Evolutionary conservation across 2,888 invertebrate genomes (phyloP).

Genomic region (Trisateles emortualis): DNA sequence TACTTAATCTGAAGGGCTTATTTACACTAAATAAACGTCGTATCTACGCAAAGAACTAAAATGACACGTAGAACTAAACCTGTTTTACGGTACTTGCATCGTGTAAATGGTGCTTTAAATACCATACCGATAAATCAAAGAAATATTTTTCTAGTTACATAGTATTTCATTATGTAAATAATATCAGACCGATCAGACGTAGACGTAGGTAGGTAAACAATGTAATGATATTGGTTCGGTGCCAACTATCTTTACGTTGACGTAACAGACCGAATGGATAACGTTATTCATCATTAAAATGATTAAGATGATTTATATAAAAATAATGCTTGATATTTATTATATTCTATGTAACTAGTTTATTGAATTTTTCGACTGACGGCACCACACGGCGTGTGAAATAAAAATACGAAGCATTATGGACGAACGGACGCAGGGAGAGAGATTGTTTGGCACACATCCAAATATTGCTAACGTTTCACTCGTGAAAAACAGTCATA

Average conservation of each 20-base stretch:
- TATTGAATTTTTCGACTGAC: slow-evolving; percentile 64
- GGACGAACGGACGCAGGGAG: slow-evolving; percentile 57
- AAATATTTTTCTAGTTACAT: slow-evolving; percentile 1
- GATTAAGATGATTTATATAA: slow-evolving; percentile 5
- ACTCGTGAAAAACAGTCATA: slow-evolving; percentile 62
- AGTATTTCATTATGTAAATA: not conserved
- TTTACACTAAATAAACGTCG: too few species aligned
- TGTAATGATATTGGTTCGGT: not conserved
- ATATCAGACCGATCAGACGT: not conserved
- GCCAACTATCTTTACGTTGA: not conserved
- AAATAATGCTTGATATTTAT: slow-evolving; percentile 20
- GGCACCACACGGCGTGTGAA: slow-evolving; percentile 70
- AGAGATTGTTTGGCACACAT: slow-evolving; percentile 69
- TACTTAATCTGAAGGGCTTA: too few species aligned
- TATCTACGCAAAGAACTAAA: too few species aligned
- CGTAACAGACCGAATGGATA: not conserved
- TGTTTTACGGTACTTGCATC: not conserved
- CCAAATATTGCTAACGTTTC: slow-evolving; percentile 74
- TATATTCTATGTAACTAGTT: slow-evolving; percentile 52
- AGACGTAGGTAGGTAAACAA: not conserved
- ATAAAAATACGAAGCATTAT: slow-evolving; percentile 69
- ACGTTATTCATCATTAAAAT: not conserved
- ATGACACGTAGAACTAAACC: not conserved
- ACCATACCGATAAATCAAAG: not conserved
- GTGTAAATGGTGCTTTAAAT: not conserved